Base-by-base conservation (phyloP, 2,888 invertebrate species). In the Macroteleia sp. region DNA sequence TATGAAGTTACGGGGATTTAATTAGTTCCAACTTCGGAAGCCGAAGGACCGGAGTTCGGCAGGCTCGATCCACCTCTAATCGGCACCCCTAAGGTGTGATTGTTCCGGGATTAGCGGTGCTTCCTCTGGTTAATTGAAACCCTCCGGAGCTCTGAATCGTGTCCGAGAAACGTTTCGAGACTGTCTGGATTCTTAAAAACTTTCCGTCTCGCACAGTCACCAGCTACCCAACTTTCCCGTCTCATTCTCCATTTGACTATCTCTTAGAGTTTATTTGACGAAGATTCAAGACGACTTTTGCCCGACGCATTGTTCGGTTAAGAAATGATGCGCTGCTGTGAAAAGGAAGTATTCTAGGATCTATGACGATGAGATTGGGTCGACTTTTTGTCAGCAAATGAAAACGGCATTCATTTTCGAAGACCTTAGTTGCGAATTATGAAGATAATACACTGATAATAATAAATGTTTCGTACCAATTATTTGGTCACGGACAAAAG, bases 1-100 rank as follows among this genome's bases (percentile, higher is more conserved):
- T 91, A 90, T 88, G 90, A 89, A 88, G 89, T 90, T 87, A 89
- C 87, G 85, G 83, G 87, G 88, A 90, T 90, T 90, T 89, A 90
- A 91, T 91, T 91, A 90, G 88, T 88, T 87, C 85, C 86, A 90
- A 90, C 85, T 88, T 88, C 85, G 79, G 81, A 70, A 56, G 64
- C 56, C 50, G 48, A 42, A 81, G 80, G 79, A 81, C 81, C 79
- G 85, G 56, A 82, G 67, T 69, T 36, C 30, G 71, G 74, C 74
- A 17, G 50, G 67, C 57, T 59, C 44, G 77, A 71, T 82, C 78
- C 79, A 82, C 81, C 79, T 86, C 86, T 86, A 89, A 87, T 89
- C 88, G 87, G 80, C 82, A 83, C 80, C 84, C 81, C 64, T 57
- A 81, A 85, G 84, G 82, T 82, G 82, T 86, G 88, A 90, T 90